Percentiles rank a stretch among this genome's conserved stretches.
Evolutionary conservation across 2,888 invertebrate species (phyloP).

Genomic region (Drosophila tripunctata): DNA sequence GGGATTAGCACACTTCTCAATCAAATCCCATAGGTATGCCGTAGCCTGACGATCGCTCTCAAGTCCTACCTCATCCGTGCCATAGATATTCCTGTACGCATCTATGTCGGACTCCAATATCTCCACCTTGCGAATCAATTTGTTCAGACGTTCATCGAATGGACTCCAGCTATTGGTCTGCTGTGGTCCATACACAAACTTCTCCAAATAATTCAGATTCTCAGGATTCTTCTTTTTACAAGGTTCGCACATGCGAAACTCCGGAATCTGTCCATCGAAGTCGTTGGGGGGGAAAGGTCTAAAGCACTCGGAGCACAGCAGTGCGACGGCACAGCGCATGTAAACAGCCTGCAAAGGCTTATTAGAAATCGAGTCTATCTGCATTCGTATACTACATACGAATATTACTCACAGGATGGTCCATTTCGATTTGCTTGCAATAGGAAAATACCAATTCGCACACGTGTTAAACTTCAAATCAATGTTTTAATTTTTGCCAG

Average conservation of each 20-base stretch:
- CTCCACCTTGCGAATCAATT: background rate
- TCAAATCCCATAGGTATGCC: background rate
- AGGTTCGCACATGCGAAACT: constrained; percentile 25
- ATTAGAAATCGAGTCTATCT: background rate
- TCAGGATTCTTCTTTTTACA: constrained; percentile 21
- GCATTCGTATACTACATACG: background rate
- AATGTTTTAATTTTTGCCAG: too few relatives aligned
- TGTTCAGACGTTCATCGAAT: constrained; percentile 2
- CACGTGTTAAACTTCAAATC: too few relatives aligned
- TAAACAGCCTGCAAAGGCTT: background rate
- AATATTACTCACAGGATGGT: background rate
- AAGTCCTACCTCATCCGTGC: background rate
- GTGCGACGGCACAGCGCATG: background rate
- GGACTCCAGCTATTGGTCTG: background rate
- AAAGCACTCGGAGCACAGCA: constrained; percentile 25
- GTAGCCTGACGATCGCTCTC: background rate
- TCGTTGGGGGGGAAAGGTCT: background rate
- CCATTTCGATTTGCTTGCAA: background rate
- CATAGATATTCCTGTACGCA: background rate
- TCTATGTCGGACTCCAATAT: constrained; percentile 3
- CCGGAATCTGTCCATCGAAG: constrained; percentile 11
- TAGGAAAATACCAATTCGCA: background rate
- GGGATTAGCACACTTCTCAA: background rate
- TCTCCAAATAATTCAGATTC: constrained; percentile 6
- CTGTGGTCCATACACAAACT: constrained; percentile 7